Evolutionary conservation across 2,113 vertebrate genomes (phyloP).

Genomic region (Panthera uncia): DNA sequence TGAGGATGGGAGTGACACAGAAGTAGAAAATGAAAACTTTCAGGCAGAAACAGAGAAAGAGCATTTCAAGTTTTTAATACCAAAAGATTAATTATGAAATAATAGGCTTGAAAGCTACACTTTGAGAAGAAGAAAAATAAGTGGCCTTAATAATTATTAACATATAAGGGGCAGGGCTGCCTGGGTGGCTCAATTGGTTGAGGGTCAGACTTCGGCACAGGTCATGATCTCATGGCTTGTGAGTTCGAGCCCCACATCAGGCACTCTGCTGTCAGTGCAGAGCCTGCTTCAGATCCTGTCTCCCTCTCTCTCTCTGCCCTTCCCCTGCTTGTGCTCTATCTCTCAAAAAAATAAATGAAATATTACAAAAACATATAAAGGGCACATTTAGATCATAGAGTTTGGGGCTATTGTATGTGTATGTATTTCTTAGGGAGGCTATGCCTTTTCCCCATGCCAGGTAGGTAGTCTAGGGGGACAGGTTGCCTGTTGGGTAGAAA

Average conservation of each 20-base stretch:
- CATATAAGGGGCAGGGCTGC: background rate
- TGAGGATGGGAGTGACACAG: background rate
- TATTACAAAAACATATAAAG: background rate
- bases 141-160: background rate
- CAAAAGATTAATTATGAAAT: background rate
- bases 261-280: no score
- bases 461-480: fast-evolving
- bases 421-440: background rate
- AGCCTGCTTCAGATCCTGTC: no score
- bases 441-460: background rate
- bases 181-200: no score
- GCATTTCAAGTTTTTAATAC: background rate
- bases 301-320: no score
- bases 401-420: background rate
- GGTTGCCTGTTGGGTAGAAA: background rate
- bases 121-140: background rate
- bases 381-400: background rate
- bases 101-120: background rate
- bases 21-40: background rate
- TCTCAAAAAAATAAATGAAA: no score
- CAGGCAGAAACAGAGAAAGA: background rate
- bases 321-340: no score
- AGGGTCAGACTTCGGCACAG: no score
- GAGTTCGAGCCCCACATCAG: no score
- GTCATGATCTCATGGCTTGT: no score